A percentile compares a stretch with the other conserved stretches of the same genome.
Conservation (phyloP, 2,113 vertebrate genomes). For the Turdus rufiventris region DNA sequence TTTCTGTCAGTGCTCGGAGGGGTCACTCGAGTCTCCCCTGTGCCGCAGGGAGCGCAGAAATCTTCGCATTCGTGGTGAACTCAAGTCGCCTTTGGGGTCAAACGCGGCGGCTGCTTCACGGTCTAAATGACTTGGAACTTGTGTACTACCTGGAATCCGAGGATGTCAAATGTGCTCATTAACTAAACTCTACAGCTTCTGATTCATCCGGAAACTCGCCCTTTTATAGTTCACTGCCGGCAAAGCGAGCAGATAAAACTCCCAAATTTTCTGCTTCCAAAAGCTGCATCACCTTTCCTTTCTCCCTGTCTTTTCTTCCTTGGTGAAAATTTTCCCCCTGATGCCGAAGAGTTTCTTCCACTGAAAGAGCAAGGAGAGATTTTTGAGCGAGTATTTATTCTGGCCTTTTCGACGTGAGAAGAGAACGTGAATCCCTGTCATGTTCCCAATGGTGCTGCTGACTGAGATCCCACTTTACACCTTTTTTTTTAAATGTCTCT, state of each 20-base stretch:
- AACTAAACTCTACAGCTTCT: not conserved
- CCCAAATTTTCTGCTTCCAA: not conserved
- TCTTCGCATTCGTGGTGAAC: not conserved
- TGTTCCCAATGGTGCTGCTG: not conserved
- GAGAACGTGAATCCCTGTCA: not conserved
- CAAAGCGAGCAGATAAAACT: not conserved
- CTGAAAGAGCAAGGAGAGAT: not conserved
- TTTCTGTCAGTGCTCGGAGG: not conserved
- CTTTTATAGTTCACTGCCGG: not conserved
- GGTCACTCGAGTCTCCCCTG: not conserved
- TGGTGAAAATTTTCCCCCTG: not conserved
- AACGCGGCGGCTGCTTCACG: not conserved
- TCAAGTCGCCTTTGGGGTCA: not conserved
- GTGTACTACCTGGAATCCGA: not conserved
- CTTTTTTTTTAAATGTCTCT: not conserved
- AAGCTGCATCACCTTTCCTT: not conserved
- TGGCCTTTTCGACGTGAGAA: not conserved
- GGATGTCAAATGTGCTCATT: not conserved
- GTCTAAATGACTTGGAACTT: not conserved
- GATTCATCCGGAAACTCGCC: not conserved
- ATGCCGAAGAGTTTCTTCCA: not conserved
- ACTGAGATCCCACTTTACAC: not conserved
- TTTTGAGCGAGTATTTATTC: not conserved
- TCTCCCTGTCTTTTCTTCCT: not conserved
- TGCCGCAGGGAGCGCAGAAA: not conserved